phyloP scores from a whole-genome alignment of 2,113 vertebrate species.

The Rostratula benghalensis region DNA sequence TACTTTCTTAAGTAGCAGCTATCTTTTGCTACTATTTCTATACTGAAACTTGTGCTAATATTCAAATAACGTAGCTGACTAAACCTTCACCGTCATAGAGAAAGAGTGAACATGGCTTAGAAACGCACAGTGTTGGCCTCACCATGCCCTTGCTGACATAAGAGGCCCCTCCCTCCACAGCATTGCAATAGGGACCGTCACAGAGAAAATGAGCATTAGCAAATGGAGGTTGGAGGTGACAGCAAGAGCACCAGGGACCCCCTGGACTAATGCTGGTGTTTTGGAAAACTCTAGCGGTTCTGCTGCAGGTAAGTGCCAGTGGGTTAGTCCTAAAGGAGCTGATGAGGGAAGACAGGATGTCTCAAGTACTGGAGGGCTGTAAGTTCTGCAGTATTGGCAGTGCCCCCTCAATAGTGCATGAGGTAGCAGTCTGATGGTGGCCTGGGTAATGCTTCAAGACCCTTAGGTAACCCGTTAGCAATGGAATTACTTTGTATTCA shows the following conservation, averaged over 20 bases:
- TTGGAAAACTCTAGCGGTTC: background rate
- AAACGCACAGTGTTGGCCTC: background rate
- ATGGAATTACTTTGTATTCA: background rate
- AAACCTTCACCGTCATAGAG: background rate
- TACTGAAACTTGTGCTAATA: background rate
- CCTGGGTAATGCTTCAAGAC: background rate
- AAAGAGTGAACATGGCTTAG: background rate
- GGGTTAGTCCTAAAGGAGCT: background rate
- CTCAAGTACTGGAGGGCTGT: background rate
- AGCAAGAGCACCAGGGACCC: background rate
- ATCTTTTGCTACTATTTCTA: background rate
- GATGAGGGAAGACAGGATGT: background rate
- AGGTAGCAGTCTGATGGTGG: background rate
- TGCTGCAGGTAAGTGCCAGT: background rate
- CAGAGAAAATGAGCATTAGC: rapidly evolving
- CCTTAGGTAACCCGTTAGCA: background rate
- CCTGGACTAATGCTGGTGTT: background rate
- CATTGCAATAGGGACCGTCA: background rate
- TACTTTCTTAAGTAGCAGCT: background rate
- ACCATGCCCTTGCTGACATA: rapidly evolving
- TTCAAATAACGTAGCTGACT: background rate
- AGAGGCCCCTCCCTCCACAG: background rate
- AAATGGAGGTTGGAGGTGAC: background rate
- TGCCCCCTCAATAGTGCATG: background rate
- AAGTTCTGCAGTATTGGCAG: background rate